Conservation (phyloP, 2,113 vertebrate genomes). For the Gulo gulo region DNA sequence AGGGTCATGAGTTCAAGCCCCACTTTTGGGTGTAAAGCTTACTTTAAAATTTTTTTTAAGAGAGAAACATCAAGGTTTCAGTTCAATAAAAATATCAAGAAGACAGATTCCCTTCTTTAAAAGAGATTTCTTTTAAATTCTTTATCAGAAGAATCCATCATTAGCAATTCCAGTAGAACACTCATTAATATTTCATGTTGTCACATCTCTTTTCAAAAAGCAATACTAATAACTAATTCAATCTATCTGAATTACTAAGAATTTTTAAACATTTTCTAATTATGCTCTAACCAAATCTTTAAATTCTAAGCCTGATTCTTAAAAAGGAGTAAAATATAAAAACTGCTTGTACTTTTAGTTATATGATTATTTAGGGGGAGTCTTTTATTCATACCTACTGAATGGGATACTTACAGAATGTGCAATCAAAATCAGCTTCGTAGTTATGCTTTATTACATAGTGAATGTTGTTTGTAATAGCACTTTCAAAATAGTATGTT, state of each 20-base stretch:
- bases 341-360: not conserved
- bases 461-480: slow-evolving; percentile 48
- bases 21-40: not conserved
- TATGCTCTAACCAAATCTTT: not conserved
- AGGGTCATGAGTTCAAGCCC: not conserved
- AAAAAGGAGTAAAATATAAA: slow-evolving; percentile 15
- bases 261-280: slow-evolving; percentile 8
- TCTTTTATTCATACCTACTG: slow-evolving; percentile 28
- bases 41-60: not conserved
- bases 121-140: slow-evolving; percentile 40
- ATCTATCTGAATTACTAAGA: slow-evolving; percentile 26
- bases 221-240: not conserved
- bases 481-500: not conserved
- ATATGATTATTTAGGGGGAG: not conserved
- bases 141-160: slow-evolving; percentile 10
- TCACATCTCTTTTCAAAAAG: slow-evolving; percentile 26
- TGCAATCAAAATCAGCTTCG: slow-evolving; percentile 45
- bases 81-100: slow-evolving; percentile 2
- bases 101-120: slow-evolving; percentile 18
- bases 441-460: slow-evolving; percentile 17
- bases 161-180: slow-evolving; percentile 28
- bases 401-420: not conserved
- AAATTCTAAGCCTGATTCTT: slow-evolving; percentile 44
- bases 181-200: slow-evolving; percentile 57
- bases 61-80: slow-evolving; percentile 11